Evolutionary conservation across 2,113 vertebrate genomes (phyloP), one percentile per base, ranked within the genome.

Genomic region (Gallinago jamesoni): DNA sequence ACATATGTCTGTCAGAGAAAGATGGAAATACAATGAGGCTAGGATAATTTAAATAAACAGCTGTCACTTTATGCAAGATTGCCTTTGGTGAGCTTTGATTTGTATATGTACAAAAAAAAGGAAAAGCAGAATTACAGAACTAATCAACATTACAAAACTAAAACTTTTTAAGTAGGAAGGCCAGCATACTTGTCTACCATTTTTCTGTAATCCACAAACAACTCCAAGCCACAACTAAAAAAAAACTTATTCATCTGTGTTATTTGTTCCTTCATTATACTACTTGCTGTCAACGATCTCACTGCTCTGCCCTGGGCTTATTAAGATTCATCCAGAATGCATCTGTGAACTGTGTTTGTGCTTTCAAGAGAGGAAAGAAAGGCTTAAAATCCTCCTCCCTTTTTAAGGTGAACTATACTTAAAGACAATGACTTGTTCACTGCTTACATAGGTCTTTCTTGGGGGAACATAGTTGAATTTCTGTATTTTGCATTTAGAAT

Each of bases 11-110:
- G 97, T 96, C 97, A 97, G 89, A 86, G 90, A 91, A 89, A 96
- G 94, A 96, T 52, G 90, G 76, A 94, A 95, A 96, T 80, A 96
- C 90, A 97, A 83, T 19, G 93, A 96, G 90, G 88, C 81, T 94
- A n/a, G 72, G 89, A 85, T 97, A 97, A 98, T 98, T 98, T 97
- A 98, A 98, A 98, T 96, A 97, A 98, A 97, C 98, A 98, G 96
- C 96, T 98, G 96, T 97, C 98, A 98, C 96, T 97, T 97, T 90
- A 95, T 97, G 95, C 95, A 95, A 86, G 90, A 89, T 89, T 95
- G 97, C 96, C 94, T 97, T 92, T 88, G 97, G 93, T 97, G 96
- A 98, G 94, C 91, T 97, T 96, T 97, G 96, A 97, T 97, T 95
- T 97, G 94, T 94, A 60, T 52, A 43, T 66, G 73, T 70, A 79